A percentile compares a stretch with the other conserved stretches of the same genome.
Conservation (phyloP, 2,113 vertebrate species). For the Daboia siamensis region DNA sequence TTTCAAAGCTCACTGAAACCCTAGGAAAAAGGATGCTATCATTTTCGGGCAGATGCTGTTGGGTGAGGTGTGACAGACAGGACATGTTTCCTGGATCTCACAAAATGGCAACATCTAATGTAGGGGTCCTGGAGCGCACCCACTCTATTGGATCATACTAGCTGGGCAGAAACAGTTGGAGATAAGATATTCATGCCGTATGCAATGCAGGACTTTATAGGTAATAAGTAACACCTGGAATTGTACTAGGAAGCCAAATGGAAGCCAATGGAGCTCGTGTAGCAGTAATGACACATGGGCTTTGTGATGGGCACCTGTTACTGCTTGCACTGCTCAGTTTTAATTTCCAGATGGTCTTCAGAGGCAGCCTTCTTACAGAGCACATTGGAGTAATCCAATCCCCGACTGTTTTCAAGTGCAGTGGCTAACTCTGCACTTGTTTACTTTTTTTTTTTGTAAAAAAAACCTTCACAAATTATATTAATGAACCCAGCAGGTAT, state of each 20-base stretch:
- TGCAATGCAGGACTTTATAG: not conserved
- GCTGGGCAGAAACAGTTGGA: not conserved
- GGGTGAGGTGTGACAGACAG: not conserved
- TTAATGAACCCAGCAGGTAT: slow-evolving; percentile 46
- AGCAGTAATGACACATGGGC: not conserved
- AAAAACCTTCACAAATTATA: slow-evolving; percentile 50
- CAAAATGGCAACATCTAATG: not conserved
- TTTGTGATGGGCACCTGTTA: not conserved
- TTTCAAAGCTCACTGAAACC: not conserved
- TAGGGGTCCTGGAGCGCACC: not conserved
- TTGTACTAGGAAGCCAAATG: not conserved
- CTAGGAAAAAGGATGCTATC: not conserved
- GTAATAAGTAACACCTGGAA: not conserved
- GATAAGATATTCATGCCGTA: not conserved
- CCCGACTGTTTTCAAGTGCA: not conserved
- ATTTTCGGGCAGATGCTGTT: not conserved
- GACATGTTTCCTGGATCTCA: not conserved
- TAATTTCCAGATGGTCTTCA: not conserved
- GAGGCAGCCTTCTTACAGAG: not conserved
- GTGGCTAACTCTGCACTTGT: not conserved
- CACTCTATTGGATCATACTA: too few relatives aligned
- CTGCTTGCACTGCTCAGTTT: not conserved
- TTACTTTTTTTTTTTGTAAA: slow-evolving; percentile 41
- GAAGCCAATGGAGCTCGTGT: not conserved
- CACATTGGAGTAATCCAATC: not conserved